Base-by-base conservation (phyloP, 2,888 invertebrate species). In the Sesia apiformis region DNA sequence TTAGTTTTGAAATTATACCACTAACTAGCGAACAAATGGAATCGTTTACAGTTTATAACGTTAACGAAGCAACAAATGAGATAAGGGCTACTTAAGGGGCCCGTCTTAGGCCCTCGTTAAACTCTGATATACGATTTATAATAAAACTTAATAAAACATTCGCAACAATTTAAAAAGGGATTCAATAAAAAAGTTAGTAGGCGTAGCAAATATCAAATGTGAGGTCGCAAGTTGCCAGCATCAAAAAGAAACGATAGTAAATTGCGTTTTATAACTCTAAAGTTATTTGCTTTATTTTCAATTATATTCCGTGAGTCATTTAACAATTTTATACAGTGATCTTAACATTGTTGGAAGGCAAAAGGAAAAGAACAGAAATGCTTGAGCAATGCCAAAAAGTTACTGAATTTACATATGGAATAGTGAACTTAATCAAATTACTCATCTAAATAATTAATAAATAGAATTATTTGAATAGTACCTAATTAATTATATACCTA, bases 61-160 rank as follows among this genome's bases (percentile, higher is more conserved):
- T 46, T 46, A 46, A 82, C 78, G 75, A 80, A 79, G 81, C 78
- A 82, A 81, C 75, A 69, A 74, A 79, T 67, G 65, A 76, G 82
- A 81, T 84, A 85, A 84, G 78, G 77, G 79, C 84, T 86, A 83
- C 87, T 85, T 83, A 84, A 78, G 71, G 23, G 23, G 58, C 63
- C 69, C 63, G 72, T 69, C 76, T 69, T 66, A 60, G 66, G 63
- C 61, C 76, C 84, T 86, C 87, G 88, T 88, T 88, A 88, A 86
- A 77, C 61, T 59, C 76, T 85, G 85, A 88, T 87, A 88, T 87
- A 88, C 81, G 82, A 69, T 83, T 78, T 73, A 78, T 84, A 86
- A 84, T 86, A 87, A 86, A 86, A 83, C 64, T 65, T 74, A 86
- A 86, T 84, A 86, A 88, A 87, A 85, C 76, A 85, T 84, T 86